Conservation (phyloP, 1,140 invertebrate species). For the Macrotrachela quadricornifera region DNA sequence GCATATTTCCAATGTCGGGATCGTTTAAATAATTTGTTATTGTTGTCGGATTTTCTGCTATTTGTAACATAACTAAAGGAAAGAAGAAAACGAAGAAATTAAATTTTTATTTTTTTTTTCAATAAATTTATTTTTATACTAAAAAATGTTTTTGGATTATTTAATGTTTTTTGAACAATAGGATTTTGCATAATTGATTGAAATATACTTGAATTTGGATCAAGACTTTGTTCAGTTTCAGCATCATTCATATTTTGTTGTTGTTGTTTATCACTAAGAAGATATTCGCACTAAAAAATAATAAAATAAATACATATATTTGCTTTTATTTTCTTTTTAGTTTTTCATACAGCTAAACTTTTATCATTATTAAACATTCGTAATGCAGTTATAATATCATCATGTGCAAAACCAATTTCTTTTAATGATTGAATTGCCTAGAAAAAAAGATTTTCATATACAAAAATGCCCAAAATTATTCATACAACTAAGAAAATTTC, state of each 20-base stretch:
- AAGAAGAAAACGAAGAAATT: slow-evolving; percentile 13
- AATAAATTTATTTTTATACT: no score
- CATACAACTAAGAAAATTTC: no score
- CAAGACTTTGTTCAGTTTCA: slow-evolving; percentile 35
- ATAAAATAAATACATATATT: slow-evolving; percentile 10
- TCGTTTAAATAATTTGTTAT: slow-evolving; percentile 41
- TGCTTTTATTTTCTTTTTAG: no score
- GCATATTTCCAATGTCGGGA: slow-evolving; percentile 39
- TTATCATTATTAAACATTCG: slow-evolving; percentile 39
- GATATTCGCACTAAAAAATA: slow-evolving; percentile 37
- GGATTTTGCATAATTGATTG: slow-evolving; percentile 43
- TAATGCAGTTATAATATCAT: slow-evolving; percentile 37
- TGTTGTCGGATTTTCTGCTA: slow-evolving; percentile 39
- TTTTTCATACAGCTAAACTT: slow-evolving; percentile 34
- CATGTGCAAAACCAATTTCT: slow-evolving; percentile 42
- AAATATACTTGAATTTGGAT: slow-evolving; percentile 38
- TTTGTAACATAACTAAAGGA: slow-evolving; percentile 39
- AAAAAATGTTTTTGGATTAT: slow-evolving; percentile 39
- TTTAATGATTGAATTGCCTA: slow-evolving; percentile 34
- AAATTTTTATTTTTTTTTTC: no score
- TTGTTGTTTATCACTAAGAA: slow-evolving; percentile 34
- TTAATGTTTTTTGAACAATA: slow-evolving; percentile 40
- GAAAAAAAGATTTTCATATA: not conserved
- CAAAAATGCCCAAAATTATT: no score
- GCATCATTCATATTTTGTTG: slow-evolving; percentile 28